Evolutionary conservation across 2,113 vertebrate genomes (phyloP), one percentile per base, ranked within the genome.

Genomic region (Sinocyclocheilus rhinocerous): DNA sequence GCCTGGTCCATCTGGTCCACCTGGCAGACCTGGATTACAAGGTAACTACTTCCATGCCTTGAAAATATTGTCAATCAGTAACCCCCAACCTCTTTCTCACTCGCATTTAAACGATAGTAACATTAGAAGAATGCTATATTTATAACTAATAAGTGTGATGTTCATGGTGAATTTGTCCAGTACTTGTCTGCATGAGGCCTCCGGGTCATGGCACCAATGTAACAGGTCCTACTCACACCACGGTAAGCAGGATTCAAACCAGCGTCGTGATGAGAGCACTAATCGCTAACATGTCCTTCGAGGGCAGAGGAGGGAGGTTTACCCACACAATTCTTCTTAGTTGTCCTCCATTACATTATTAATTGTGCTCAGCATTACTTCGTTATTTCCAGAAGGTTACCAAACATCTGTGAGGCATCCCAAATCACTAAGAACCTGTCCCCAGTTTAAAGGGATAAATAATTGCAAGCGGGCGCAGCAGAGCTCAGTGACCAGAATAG

Each of bases 1-100:
- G 22, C 70, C 82, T 77, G 88, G 88, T 81, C 70, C 57, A 26
- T 52, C 77, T 61, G 85, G 85, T n/a, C n/a, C 50, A 33, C 69
- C 72, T n/a, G 88, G 87, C 69, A 57, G 33, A 48, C 33, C 57
- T 24, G 88, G 88, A 85, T 18, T 52, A 4, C 75, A 29, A 20
- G 75, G 75, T 77, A 77, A 77, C 75, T 55, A 5, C 42, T 77
- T 50, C 29, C 16, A 42, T 48, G 22, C 12, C 11, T 45, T 48
- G 72, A 75, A 45, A 75, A 75, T n/a, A 24, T 48, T 48, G 39
- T 75, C 72, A 75, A 4, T 36, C 33, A 36, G 69, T 39, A 18
- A 22, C 18, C 8, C 18, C 57, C 20, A 67, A 67, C 24, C 24
- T 67, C n/a, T 24, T 2, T 24, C 0, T n/a, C 2, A n/a, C 33